Evolutionary conservation across 2,797 vertebrate genomes (phyloP).

Genomic region (Manis javanica): DNA sequence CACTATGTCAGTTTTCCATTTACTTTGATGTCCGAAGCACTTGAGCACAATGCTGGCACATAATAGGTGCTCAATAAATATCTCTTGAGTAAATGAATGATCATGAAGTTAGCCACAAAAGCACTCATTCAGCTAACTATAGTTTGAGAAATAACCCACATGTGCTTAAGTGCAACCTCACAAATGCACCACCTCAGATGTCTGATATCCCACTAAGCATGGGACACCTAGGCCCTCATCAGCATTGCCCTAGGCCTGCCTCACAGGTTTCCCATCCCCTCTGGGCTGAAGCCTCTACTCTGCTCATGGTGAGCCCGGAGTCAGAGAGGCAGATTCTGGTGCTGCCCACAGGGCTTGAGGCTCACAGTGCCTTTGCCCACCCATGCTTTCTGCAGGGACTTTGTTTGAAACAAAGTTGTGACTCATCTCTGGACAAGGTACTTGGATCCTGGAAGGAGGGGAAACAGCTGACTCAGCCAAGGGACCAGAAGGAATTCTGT

Average conservation of each 20-base stretch:
- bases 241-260: neutral
- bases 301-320: neutral
- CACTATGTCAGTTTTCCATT: neutral
- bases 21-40: neutral
- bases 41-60: neutral
- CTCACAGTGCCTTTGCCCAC: neutral
- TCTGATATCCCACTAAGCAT: neutral
- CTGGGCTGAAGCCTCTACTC: neutral
- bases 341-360: neutral
- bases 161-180: neutral
- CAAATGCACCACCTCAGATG: neutral
- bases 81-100: neutral
- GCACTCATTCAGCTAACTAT: neutral
- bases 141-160: neutral
- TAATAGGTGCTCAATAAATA: neutral
- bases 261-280: neutral
- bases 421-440: neutral
- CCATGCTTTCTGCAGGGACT: neutral
- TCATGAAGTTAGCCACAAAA: neutral
- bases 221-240: fast-evolving
- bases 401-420: neutral
- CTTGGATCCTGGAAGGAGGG: neutral
- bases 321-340: neutral
- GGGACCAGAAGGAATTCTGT: neutral
- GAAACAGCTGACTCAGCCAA: neutral